Conservation (phyloP, 2,113 vertebrate genomes). For the Hystrix brachyura region DNA sequence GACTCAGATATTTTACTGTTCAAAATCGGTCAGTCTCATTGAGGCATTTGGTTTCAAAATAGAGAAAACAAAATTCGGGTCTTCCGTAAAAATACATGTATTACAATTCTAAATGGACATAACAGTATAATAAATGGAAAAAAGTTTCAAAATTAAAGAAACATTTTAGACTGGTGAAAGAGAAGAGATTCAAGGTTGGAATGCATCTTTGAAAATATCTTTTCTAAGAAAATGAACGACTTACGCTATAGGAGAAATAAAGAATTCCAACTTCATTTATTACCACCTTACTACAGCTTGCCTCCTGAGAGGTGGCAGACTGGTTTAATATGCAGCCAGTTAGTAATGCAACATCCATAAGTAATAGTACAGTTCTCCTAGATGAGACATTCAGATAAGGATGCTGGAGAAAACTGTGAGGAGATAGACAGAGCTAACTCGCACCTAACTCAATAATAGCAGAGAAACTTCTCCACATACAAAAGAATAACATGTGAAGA, state of each 20-base stretch:
- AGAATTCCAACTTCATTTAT: constrained; percentile 14
- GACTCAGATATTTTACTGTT: background rate
- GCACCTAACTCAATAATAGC: background rate
- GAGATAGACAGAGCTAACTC: background rate
- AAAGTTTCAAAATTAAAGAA: background rate
- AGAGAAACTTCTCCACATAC: background rate
- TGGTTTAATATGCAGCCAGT: constrained; percentile 29
- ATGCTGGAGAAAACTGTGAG: background rate
- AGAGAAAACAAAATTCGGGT: background rate
- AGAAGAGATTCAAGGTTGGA: background rate
- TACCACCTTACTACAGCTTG: background rate
- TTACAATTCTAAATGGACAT: background rate
- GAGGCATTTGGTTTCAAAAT: background rate
- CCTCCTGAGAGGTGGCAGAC: background rate
- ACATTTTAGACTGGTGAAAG: background rate
- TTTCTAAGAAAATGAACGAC: constrained; percentile 35
- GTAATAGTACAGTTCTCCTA: constrained; percentile 36
- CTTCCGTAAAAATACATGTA: background rate
- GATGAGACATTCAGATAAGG: constrained; percentile 20
- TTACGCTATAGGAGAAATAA: background rate
- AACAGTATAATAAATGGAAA: background rate
- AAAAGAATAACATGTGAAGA: constrained; percentile 1
- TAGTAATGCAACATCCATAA: background rate
- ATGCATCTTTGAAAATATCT: background rate
- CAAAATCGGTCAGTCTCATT: background rate